Evolutionary conservation across 37 sponge, comb jelly and placozoan species (phyloP).

Genomic region (Agelas oroides): DNA sequence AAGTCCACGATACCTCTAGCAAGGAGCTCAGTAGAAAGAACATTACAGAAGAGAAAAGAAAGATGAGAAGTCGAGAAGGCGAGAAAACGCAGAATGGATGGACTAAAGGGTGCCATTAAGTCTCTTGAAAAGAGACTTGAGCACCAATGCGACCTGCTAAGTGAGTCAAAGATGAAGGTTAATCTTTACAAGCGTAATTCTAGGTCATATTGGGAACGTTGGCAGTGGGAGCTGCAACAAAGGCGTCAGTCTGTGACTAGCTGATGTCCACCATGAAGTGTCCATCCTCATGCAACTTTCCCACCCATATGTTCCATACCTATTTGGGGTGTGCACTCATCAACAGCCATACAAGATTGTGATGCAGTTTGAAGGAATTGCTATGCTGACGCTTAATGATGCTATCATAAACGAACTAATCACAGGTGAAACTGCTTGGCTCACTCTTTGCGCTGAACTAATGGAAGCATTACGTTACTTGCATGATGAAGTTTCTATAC

Average conservation of each 20-base stretch:
- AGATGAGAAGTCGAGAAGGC: no score
- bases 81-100: no score
- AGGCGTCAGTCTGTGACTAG: slow-evolving; percentile 16
- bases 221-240: slow-evolving; percentile 14
- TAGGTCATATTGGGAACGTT: slow-evolving; percentile 24
- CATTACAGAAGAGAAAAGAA: slow-evolving; percentile 26
- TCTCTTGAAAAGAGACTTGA: neutral
- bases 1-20: neutral
- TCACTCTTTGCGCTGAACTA: slow-evolving; percentile 11
- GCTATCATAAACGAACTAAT: neutral
- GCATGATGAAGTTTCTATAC: slow-evolving; percentile 13
- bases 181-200: slow-evolving; percentile 22
- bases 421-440: neutral
- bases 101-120: no score
- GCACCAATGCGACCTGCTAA: neutral
- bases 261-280: slow-evolving; percentile 27
- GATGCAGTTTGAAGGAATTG: slow-evolving; percentile 40
- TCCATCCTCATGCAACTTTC: slow-evolving; percentile 2
- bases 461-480: slow-evolving; percentile 30
- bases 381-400: neutral
- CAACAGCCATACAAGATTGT: slow-evolving; percentile 9
- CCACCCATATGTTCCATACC: slow-evolving; percentile 26
- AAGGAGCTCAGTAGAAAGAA: slow-evolving; percentile 4
- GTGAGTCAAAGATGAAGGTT: neutral
- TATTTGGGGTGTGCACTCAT: slow-evolving; percentile 28